Percentiles rank a stretch among this genome's conserved stretches.
phyloP scores from a whole-genome alignment of 2,888 invertebrate species.

The Boloria euphrosyne region DNA sequence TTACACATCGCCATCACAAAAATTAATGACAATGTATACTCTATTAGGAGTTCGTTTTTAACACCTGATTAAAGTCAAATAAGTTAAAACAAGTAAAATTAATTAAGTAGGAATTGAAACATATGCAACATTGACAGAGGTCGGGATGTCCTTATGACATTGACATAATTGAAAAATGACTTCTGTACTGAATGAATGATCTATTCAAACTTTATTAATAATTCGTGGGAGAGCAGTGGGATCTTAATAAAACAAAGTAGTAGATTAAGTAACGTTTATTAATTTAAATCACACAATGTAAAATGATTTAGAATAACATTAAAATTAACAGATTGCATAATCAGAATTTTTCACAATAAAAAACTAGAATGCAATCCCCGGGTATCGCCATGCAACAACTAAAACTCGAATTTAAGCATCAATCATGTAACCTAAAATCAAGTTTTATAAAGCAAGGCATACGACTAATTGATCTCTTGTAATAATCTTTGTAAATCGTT shows the following conservation, averaged over 20 bases:
- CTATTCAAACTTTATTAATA: conserved; percentile 56
- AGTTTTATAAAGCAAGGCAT: conserved; percentile 74
- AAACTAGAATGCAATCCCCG: conserved; percentile 77
- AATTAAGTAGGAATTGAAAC: conserved; percentile 19
- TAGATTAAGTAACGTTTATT: conserved; percentile 69
- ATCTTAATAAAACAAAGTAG: conserved; percentile 42
- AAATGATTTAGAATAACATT: conserved; percentile 50
- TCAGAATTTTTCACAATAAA: conserved; percentile 74
- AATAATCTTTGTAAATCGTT: conserved; percentile 62
- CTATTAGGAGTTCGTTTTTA: conserved; percentile 36
- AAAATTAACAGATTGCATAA: conserved; percentile 73
- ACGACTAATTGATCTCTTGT: conserved; percentile 58
- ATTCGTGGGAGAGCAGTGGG: conserved; percentile 38
- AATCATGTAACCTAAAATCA: conserved; percentile 69
- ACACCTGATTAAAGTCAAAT: conserved; percentile 62
- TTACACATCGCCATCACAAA: neutral
- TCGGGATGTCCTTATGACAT: conserved; percentile 72
- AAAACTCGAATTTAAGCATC: conserved; percentile 74
- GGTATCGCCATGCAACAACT: conserved; percentile 77
- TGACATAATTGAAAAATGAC: conserved; percentile 77
- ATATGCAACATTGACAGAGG: conserved; percentile 53
- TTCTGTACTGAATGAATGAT: conserved; percentile 59
- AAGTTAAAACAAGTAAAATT: conserved; percentile 26
- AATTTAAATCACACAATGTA: conserved; percentile 60
- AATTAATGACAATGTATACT: conserved; percentile 4